These are phyloP conservation scores for Heteronetta atricapilla DNA, from an alignment of 2,113 vertebrate species.

Conservation along the genomic window DNA sequence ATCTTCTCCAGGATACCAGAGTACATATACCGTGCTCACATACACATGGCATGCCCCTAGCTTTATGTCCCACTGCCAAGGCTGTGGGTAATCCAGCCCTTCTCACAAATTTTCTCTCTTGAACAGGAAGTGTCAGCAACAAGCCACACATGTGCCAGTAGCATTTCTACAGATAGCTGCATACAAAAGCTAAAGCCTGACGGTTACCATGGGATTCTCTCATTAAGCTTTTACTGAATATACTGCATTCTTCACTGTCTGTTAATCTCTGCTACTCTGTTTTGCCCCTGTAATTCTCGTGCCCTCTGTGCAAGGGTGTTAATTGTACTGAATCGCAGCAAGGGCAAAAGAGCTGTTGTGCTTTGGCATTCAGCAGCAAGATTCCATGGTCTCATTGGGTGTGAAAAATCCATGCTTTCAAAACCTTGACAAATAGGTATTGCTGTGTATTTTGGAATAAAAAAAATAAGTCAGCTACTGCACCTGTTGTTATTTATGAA, in stretches of 20 bases:
- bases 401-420: not conserved
- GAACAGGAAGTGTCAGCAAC: not conserved
- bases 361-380: not conserved
- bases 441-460: not conserved
- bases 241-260: not conserved
- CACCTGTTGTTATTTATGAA: not conserved
- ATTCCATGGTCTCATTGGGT: rapidly evolving
- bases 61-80: not conserved
- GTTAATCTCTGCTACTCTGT: constrained; percentile 15
- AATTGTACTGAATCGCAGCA: rapidly evolving
- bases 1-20: not conserved
- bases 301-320: not conserved
- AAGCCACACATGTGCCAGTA: not conserved
- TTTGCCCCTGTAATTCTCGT: not conserved
- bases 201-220: constrained; percentile 31
- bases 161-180: not conserved
- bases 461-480: not conserved
- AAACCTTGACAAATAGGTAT: not conserved
- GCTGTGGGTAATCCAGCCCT: not conserved
- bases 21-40: not conserved
- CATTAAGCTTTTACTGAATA: constrained; percentile 23
- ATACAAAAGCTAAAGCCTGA: not conserved
- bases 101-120: not conserved
- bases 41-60: rapidly evolving
- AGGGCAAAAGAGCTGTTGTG: not conserved